A percentile compares a stretch with the other conserved stretches of the same genome.
Conservation (phyloP, 2,113 vertebrate genomes). For the Merops nubicus region DNA sequence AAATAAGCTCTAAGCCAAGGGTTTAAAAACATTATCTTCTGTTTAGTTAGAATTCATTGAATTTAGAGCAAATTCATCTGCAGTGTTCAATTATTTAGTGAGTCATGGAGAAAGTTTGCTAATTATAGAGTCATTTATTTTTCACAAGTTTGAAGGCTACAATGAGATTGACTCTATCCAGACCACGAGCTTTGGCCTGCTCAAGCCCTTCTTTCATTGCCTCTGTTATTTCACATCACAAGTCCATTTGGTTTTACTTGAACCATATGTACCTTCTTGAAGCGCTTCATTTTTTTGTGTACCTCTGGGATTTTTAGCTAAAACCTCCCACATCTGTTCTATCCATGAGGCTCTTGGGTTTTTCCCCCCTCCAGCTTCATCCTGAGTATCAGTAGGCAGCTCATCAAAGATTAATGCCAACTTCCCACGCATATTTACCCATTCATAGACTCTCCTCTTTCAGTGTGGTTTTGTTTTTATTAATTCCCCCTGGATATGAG, state of each 20-base stretch:
- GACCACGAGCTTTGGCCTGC: neutral
- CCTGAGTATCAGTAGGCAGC: neutral
- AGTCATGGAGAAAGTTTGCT: neutral
- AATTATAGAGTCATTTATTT: neutral
- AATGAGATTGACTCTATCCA: neutral
- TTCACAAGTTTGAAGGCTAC: neutral
- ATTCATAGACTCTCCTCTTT: neutral
- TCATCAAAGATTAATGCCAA: slow-evolving; percentile 4
- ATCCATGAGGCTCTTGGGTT: neutral
- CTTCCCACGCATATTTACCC: neutral
- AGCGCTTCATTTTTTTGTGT: neutral
- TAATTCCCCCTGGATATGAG: neutral
- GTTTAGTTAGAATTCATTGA: neutral
- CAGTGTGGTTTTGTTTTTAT: slow-evolving; percentile 10
- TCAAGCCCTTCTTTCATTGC: neutral
- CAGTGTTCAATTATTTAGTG: neutral
- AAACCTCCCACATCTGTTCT: neutral
- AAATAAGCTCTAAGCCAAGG: neutral
- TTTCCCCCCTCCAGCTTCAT: neutral
- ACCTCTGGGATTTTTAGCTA: neutral
- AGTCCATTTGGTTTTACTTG: neutral
- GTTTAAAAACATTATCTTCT: neutral
- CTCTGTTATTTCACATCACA: neutral
- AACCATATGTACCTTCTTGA: neutral
- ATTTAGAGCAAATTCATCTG: neutral